A percentile compares a stretch with the other conserved stretches of the same genome.
Conservation (phyloP, 2,797 vertebrate species). For the Tympanoctomys barrerae region DNA sequence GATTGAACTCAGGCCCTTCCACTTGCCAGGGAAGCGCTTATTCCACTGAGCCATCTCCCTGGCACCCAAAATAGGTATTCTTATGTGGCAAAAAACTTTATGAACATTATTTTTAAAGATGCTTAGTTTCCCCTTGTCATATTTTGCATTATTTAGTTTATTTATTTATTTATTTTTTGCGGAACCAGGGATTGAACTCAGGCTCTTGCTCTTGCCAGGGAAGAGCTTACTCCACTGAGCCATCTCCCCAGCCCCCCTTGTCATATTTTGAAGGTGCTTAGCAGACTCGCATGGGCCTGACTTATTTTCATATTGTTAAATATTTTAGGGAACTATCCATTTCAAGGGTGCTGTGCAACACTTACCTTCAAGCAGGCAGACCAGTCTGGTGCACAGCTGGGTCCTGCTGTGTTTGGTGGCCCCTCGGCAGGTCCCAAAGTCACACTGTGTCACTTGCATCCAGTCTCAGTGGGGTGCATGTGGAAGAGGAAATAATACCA, state of each 20-base stretch:
- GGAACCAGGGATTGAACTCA: no score
- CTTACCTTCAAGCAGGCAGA: background rate
- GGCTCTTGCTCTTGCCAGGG: no score
- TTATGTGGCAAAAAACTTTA: background rate
- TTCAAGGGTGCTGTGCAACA: background rate
- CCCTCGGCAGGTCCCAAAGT: background rate
- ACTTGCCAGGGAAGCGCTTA: no score
- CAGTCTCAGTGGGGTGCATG: no score
- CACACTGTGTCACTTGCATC: background rate
- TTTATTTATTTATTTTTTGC: no score
- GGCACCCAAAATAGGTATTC: background rate
- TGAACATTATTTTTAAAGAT: constrained; percentile 3
- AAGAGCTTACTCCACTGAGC: no score
- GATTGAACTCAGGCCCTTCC: no score
- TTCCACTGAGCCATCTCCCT: no score
- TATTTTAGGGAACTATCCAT: background rate
- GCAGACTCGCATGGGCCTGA: background rate
- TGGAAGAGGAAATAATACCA: background rate
- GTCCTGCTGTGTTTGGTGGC: background rate
- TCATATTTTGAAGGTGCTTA: background rate
- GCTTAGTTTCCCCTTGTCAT: background rate
- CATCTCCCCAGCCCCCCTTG: background rate
- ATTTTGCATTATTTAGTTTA: background rate
- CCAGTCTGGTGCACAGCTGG: background rate
- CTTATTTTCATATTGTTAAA: background rate